Evolutionary conservation across 2,888 invertebrate genomes (phyloP).

Genomic region (Pterostichus niger): DNA sequence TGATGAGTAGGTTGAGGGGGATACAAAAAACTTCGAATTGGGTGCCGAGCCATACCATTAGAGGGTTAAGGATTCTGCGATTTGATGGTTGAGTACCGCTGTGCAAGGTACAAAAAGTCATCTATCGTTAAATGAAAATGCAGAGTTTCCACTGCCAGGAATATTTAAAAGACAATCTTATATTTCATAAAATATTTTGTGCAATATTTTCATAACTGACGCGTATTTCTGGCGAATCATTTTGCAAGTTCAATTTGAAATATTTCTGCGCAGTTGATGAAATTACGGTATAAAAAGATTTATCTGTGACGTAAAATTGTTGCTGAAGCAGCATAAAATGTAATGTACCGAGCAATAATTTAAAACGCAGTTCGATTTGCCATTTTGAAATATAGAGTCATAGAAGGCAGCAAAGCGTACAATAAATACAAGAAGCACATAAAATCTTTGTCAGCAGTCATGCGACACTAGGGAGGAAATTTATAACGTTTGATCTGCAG

Average conservation of each 20-base stretch:
- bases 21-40: too few relatives aligned
- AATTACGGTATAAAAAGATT: slow-evolving; percentile 36
- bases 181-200: too few relatives aligned
- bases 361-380: slow-evolving; percentile 39
- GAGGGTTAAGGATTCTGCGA: too few relatives aligned
- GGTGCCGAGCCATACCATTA: too few relatives aligned
- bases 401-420: slow-evolving; percentile 23
- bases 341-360: slow-evolving; percentile 19
- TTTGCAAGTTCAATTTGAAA: slow-evolving; percentile 30
- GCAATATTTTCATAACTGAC: not conserved
- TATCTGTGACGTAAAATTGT: slow-evolving; percentile 6
- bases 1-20: too few relatives aligned
- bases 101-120: too few relatives aligned
- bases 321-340: slow-evolving; percentile 29
- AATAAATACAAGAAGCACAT: slow-evolving; percentile 28
- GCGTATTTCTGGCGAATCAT: not conserved
- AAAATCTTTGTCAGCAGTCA: slow-evolving; percentile 43
- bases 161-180: too few relatives aligned
- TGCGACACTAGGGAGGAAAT: slow-evolving; percentile 32
- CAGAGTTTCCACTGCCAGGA: too few relatives aligned
- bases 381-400: slow-evolving; percentile 36
- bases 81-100: too few relatives aligned
- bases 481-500: slow-evolving; percentile 32
- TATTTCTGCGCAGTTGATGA: slow-evolving; percentile 12
- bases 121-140: too few relatives aligned